Base-by-base conservation (phyloP, 2,888 invertebrate species). In the Tachina grossa region DNA sequence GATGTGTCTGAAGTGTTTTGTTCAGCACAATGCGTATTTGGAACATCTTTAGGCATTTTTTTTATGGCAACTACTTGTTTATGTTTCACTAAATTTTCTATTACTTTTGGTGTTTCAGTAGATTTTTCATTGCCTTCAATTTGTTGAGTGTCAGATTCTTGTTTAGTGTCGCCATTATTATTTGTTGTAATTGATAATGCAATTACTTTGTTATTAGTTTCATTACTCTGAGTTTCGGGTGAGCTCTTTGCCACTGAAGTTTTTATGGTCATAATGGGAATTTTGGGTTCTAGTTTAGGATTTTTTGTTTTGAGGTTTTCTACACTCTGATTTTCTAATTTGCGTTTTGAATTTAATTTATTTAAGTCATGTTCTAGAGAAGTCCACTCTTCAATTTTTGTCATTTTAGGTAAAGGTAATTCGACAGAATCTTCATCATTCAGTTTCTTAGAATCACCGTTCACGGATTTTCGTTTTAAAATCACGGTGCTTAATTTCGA, bases 11-110 rank as follows among this genome's bases (percentile, higher is more conserved):
- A 22, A 9, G 55, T 47, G 51, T 39, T 49, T 14, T 53, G 55
- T 16, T 75, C 78, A 8, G 59, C n/a, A 49, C 22, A 39, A 43
- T 43, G 55, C 10, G 63, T n/a, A 45, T 22, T 66, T 51, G 9
- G 0, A 16, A 51, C 76, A 14, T 84, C 87, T 47, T 89, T 88
- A 4, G 88, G 77, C 65, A 92, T 87, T 82, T 92, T 92, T 41
- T 90, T 92, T 14, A 92, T 90, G 11, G 92, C 91, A 0, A 92
- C 91, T 1, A 91, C 90, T 69, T 91, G 91, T 16, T 88, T 89
- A 14, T 89, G 89, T 8, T 90, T 88, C 14, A 89, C 88, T 3
- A 92, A 88, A 82, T 89, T 84, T 9, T 90, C 89, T 72, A 91
- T 88, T 9, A 89, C 88, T 2, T 88, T 88, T 19, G 89, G 88